phyloP scores from a whole-genome alignment of 1,140 invertebrate genomes.

The Drosophila ohnishii region DNA sequence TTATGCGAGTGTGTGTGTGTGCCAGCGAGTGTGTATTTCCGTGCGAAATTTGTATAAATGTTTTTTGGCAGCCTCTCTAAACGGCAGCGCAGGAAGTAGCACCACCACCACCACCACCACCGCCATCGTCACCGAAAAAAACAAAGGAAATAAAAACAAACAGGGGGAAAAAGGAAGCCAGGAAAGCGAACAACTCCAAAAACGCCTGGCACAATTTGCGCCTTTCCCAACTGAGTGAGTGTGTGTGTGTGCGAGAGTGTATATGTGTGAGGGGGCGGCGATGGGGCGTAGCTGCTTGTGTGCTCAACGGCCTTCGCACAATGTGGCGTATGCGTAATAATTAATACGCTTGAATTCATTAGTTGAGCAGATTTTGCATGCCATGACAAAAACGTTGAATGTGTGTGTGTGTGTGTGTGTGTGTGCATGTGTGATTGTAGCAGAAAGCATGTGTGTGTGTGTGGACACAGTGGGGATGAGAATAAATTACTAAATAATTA shows the following conservation, averaged over 20 bases:
- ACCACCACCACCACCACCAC: conserved; percentile 58
- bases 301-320: conserved; percentile 73
- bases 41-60: conserved; percentile 80
- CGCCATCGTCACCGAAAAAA: conserved; percentile 22
- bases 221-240: conserved; percentile 33
- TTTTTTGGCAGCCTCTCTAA: conserved; percentile 78
- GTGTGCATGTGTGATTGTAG: conserved; percentile 4
- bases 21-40: conserved; percentile 61
- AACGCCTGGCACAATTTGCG: conserved; percentile 74
- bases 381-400: conserved; percentile 56
- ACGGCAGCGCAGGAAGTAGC: conserved; percentile 75
- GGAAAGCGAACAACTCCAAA: conserved; percentile 38
- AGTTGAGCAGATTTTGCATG: conserved; percentile 79
- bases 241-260: background rate
- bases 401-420: conserved; percentile 3
- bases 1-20: conserved; percentile 18
- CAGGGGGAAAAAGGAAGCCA: conserved; percentile 2
- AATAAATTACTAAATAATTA: conserved; percentile 54
- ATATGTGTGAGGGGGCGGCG: conserved; percentile 7
- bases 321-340: conserved; percentile 80
- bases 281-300: conserved; percentile 28
- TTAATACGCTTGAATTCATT: conserved; percentile 82
- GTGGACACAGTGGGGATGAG: conserved; percentile 6
- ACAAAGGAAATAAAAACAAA: conserved; percentile 28
- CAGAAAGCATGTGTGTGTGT: background rate